Evolutionary conservation across 2,113 vertebrate species (phyloP).

Genomic region (Caranx melampygus): DNA sequence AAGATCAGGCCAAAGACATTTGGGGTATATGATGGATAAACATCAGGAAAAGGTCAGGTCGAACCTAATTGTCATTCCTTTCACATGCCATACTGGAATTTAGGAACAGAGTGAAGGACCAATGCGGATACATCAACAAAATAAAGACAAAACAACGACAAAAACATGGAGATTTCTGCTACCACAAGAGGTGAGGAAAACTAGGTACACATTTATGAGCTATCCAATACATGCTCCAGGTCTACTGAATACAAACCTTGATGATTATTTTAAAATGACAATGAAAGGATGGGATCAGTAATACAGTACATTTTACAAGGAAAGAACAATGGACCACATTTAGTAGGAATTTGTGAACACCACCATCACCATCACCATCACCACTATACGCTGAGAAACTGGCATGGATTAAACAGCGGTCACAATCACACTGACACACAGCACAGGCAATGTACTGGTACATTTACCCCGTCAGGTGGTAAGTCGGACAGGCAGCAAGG

Average conservation of each 20-base stretch:
- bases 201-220: constrained; percentile 2
- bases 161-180: constrained; percentile 21
- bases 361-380: constrained; percentile 31
- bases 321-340: constrained; percentile 41
- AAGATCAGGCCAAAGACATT: constrained; percentile 37
- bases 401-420: constrained; percentile 59
- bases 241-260: constrained; percentile 14
- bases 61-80: constrained; percentile 32
- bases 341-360: constrained; percentile 42
- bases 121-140: constrained; percentile 33
- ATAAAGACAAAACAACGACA: constrained; percentile 30
- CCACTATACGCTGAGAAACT: constrained; percentile 42
- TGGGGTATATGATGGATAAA: constrained; percentile 30
- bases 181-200: constrained; percentile 37
- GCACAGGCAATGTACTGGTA: constrained; percentile 74
- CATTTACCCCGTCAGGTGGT: constrained; percentile 84
- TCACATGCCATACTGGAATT: constrained; percentile 42
- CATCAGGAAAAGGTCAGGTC: constrained; percentile 32
- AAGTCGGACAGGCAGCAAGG: constrained; percentile 82
- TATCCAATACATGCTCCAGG: constrained; percentile 32
- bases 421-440: constrained; percentile 76
- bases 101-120: constrained; percentile 17
- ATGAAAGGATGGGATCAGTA: constrained; percentile 32
- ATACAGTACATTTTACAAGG: constrained; percentile 34
- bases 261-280: constrained; percentile 10